Evolutionary conservation across 2,888 invertebrate genomes (phyloP).

Genomic region (Polyommatus icarus): DNA sequence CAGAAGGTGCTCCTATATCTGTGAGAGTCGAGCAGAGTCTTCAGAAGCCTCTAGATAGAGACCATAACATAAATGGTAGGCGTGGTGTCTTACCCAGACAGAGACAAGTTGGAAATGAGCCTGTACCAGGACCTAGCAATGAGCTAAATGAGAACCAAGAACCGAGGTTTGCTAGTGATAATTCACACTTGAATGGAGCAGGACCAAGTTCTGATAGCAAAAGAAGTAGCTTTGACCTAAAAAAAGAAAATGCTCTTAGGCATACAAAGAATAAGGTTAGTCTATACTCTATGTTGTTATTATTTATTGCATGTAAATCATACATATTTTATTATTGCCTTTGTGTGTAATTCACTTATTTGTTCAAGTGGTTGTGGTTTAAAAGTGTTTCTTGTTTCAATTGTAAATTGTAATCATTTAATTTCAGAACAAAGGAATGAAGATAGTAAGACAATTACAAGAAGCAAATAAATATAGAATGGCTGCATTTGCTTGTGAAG

Average conservation of each 20-base stretch:
- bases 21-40: slow-evolving; percentile 74
- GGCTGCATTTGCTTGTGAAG: slow-evolving; percentile 77
- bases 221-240: slow-evolving; percentile 55
- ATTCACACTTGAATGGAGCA: slow-evolving; percentile 48
- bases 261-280: slow-evolving; percentile 67
- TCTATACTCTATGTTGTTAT: slow-evolving; percentile 33
- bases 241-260: slow-evolving; percentile 61
- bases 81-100: slow-evolving; percentile 80
- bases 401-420: slow-evolving; percentile 5
- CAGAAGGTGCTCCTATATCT: slow-evolving; percentile 71
- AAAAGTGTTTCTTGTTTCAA: too few species aligned
- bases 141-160: slow-evolving; percentile 49
- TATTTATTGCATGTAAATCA: background rate
- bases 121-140: slow-evolving; percentile 73
- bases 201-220: slow-evolving; percentile 53
- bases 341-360: background rate
- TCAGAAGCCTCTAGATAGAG: slow-evolving; percentile 80
- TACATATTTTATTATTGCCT: slow-evolving; percentile 10
- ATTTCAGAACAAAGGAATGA: slow-evolving; percentile 73
- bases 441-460: slow-evolving; percentile 73
- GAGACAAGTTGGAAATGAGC: slow-evolving; percentile 55
- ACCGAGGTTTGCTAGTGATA: slow-evolving; percentile 49
- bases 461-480: slow-evolving; percentile 76
- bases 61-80: slow-evolving; percentile 87
- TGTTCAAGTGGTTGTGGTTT: background rate